Base-by-base conservation (phyloP, 2,888 invertebrate species). In the Encarsia formosa region DNA sequence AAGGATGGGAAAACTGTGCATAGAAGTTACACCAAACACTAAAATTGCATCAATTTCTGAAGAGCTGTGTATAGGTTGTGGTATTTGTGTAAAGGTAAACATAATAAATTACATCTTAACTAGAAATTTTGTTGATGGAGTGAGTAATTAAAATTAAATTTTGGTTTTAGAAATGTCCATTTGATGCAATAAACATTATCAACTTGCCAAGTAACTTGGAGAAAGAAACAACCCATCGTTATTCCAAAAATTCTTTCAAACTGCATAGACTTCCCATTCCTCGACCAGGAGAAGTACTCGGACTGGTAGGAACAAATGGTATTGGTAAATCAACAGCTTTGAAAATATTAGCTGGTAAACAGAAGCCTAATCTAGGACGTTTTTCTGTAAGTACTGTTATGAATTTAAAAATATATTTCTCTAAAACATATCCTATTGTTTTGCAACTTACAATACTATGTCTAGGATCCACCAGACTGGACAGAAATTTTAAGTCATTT, bases 281-380 rank as follows among this genome's bases (percentile, higher is more conserved):
- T 0, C 81, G 99, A 42, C 95, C 97, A 0, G 99, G 99, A 20
- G 97, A 98, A 79, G 97, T 99, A 1, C 78, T 98, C 26, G 99
- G 99, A 39, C 79, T 99, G 40, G 99, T 99, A 2, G 99, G 99
- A 1, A 99, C 98, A 59, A 99, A 99, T 69, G 99, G 99, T 80
- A 99, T 99, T 71, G 99, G 99, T 51, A 99, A 99, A 77, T 98
- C 98, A 2, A 99, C 99, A 43, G 99, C 99, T 3, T 77, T 99
- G 58, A 99, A 99, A 79, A 97, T 99, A 69, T 81, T 99, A 52
- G 96, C 98, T 49, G 98, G 98, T 44, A 99, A 99, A 77, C 90
- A 94, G 69, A 99, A 99, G 73, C 98, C 99, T 15, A 99, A 99
- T 76, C 81, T 99, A 62, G 99, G 99, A 8, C 83, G 90, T 69